Evolutionary conservation across 37 sponge, comb jelly and placozoan genomes (phyloP).

Genomic region (Halisarca cf. caerulea): DNA sequence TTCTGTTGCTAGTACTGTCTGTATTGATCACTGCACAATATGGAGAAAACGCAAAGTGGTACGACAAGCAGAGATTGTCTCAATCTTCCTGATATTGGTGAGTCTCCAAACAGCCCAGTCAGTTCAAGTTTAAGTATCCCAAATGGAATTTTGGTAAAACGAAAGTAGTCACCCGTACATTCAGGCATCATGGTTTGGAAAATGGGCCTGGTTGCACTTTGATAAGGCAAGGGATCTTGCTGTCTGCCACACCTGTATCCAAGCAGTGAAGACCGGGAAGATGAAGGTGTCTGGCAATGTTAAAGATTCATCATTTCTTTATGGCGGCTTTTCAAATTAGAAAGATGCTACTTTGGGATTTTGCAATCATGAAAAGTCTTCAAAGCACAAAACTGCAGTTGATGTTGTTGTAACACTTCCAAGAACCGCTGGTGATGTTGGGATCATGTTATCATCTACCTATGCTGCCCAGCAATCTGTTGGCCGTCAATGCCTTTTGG

Average conservation of each 20-base stretch:
- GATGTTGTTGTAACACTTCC: slow-evolving; percentile 51
- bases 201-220: background rate
- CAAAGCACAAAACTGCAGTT: slow-evolving; percentile 49
- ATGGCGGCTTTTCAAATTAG: slow-evolving; percentile 44
- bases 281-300: slow-evolving; percentile 1
- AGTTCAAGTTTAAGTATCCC: background rate
- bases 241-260: background rate
- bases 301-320: slow-evolving; percentile 16
- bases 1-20: too few relatives aligned
- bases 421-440: slow-evolving; percentile 45
- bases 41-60: too few relatives aligned
- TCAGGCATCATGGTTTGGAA: slow-evolving; percentile 10
- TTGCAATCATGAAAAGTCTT: slow-evolving; percentile 34
- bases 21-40: too few relatives aligned
- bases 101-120: background rate
- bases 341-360: slow-evolving; percentile 50
- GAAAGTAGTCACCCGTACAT: background rate
- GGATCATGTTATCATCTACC: slow-evolving; percentile 38
- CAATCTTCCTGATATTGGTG: slow-evolving; percentile 9
- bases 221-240: background rate
- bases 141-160: background rate
- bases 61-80: too few relatives aligned
- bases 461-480: background rate
- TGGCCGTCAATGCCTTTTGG: background rate
- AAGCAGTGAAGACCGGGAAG: background rate